These are phyloP conservation scores for Alces alces DNA, from an alignment of 2,113 vertebrate genomes.

Conservation along the genomic window DNA sequence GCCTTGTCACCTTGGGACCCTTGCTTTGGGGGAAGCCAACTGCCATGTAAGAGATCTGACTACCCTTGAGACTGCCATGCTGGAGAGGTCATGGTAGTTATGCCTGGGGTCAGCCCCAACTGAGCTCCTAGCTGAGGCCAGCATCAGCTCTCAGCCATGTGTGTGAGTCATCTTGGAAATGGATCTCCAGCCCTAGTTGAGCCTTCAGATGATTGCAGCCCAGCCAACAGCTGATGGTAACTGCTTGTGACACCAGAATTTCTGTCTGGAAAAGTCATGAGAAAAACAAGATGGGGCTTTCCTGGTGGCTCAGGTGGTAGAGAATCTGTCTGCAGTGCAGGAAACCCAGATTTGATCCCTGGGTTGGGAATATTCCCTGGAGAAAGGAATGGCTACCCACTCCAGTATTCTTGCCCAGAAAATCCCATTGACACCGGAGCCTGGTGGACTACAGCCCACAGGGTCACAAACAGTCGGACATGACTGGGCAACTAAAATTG, in stretches of 20 bases:
- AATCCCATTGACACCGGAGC: background rate
- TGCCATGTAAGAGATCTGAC: background rate
- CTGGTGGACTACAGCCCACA: background rate
- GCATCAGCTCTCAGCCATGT: background rate
- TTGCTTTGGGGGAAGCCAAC: background rate
- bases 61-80: background rate
- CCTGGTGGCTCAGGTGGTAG: background rate
- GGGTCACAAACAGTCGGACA: rapidly evolving
- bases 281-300: background rate
- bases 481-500: background rate
- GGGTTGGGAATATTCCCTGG: background rate
- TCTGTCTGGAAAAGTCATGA: background rate
- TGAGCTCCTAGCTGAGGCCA: background rate
- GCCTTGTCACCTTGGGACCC: background rate
- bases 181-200: background rate
- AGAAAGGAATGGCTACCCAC: background rate
- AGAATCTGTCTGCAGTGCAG: background rate
- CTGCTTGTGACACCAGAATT: background rate
- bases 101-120: rapidly evolving
- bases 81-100: background rate
- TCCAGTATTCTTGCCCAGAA: background rate
- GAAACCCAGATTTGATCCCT: background rate
- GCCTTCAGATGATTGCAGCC: background rate
- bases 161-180: background rate
- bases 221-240: no score